phyloP scores from a whole-genome alignment of 2,113 vertebrate genomes.

The Leptobrachium ailaonicum region DNA sequence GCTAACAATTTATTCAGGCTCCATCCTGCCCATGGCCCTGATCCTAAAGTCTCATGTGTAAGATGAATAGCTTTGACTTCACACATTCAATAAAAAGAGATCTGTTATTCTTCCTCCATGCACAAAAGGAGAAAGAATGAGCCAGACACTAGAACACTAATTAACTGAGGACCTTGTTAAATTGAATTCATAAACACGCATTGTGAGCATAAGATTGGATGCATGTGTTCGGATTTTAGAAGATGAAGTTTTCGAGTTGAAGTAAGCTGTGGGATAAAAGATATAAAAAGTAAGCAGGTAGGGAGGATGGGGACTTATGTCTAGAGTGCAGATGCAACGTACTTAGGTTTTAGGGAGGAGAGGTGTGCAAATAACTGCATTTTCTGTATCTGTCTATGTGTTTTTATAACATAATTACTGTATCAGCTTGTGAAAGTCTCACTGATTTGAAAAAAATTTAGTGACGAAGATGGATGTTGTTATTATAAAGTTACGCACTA shows the following conservation, averaged over 20 bases:
- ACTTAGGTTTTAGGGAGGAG: too few species aligned
- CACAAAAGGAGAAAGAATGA: neutral
- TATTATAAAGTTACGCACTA: too few species aligned
- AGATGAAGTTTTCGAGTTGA: neutral
- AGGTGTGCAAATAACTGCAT: too few species aligned
- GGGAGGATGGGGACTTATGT: too few species aligned
- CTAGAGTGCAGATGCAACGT: too few species aligned
- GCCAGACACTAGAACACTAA: slow-evolving; percentile 39
- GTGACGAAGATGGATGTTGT: too few species aligned
- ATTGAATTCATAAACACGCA: slow-evolving; percentile 42
- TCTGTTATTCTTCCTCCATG: neutral
- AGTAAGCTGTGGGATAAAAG: too few species aligned
- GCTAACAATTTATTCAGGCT: neutral
- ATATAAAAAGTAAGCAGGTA: too few species aligned
- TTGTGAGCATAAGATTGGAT: slow-evolving; percentile 26
- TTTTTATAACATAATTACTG: too few species aligned
- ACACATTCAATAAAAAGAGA: neutral
- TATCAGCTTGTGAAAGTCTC: too few species aligned
- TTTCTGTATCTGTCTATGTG: too few species aligned
- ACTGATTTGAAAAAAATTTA: too few species aligned
- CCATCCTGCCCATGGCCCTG: slow-evolving; percentile 13
- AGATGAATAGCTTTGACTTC: slow-evolving; percentile 12
- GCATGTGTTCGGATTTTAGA: slow-evolving; percentile 18
- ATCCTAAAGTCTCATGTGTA: neutral
- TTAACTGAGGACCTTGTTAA: slow-evolving; percentile 50